A percentile compares a stretch with the other conserved stretches of the same genome.
These are phyloP conservation scores for Nematopogon swammerdamellus DNA, from an alignment of 2,888 invertebrate species.

Conservation along the genomic window DNA sequence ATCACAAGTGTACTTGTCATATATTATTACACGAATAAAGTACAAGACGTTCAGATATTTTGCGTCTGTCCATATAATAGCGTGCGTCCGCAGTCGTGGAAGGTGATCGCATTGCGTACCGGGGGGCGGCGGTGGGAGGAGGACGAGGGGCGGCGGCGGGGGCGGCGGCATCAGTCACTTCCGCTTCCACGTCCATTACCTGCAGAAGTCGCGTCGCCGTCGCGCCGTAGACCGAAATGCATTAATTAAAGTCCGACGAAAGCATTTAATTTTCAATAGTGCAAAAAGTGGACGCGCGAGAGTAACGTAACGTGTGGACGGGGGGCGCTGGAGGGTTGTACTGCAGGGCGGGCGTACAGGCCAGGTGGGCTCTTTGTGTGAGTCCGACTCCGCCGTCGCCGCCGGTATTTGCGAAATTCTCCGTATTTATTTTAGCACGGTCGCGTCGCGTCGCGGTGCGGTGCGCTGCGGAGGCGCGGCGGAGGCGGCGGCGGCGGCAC, in stretches of 20 bases:
- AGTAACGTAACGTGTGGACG: not conserved
- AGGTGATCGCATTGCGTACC: too few species aligned
- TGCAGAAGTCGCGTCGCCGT: conserved; percentile 29
- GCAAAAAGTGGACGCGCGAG: not conserved
- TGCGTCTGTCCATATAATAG: too few species aligned
- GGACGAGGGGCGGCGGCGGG: too few species aligned
- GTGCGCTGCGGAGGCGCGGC: too few species aligned
- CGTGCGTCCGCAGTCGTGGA: too few species aligned
- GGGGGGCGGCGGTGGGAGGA: too few species aligned
- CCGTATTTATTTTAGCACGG: conserved; percentile 52
- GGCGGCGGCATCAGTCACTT: too few species aligned
- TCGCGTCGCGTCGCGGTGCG: conserved; percentile 32
- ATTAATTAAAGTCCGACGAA: conserved; percentile 36
- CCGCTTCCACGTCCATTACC: too few species aligned
- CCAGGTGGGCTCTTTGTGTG: conserved; percentile 48
- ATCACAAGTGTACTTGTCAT: too few species aligned
- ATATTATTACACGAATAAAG: too few species aligned
- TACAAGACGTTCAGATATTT: too few species aligned
- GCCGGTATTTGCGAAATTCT: conserved; percentile 44
- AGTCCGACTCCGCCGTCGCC: conserved; percentile 13
- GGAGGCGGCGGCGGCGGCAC: too few species aligned
- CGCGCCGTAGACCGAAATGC: conserved; percentile 20
- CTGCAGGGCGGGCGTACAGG: conserved; percentile 17
- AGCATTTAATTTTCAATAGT: conserved; percentile 27
- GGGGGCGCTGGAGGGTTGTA: conserved; percentile 12